Conservation (phyloP, 2,113 vertebrate species). For the Gobio gobio region DNA sequence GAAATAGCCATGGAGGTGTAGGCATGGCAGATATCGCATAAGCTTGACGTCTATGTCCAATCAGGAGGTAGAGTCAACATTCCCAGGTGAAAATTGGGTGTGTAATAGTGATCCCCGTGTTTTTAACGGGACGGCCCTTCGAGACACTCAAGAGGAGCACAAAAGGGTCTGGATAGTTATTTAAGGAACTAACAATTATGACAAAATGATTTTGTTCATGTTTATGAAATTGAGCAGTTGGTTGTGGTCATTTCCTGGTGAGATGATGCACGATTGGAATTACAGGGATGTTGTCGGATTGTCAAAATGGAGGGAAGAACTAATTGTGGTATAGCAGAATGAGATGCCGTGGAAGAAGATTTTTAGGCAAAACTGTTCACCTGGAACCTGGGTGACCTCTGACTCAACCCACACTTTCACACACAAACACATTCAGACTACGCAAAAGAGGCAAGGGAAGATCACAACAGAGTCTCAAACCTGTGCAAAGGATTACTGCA, state of each 20-base stretch:
- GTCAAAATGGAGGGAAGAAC: constrained; percentile 24
- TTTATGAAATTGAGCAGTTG: constrained; percentile 29
- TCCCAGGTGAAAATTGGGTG: constrained; percentile 56
- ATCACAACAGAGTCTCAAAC: background rate
- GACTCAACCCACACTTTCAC: background rate
- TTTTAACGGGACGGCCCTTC: constrained; percentile 57
- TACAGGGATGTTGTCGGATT: constrained; percentile 58
- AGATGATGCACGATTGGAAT: constrained; percentile 61
- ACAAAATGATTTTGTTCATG: constrained; percentile 56
- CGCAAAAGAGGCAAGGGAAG: background rate
- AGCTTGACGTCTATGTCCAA: constrained; percentile 29
- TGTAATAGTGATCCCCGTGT: constrained; percentile 56
- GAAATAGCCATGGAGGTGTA: background rate
- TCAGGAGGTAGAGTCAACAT: constrained; percentile 54
- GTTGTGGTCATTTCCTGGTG: constrained; percentile 61
- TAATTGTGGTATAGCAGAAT: background rate
- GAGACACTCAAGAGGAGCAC: constrained; percentile 27
- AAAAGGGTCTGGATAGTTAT: constrained; percentile 60
- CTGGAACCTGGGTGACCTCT: background rate
- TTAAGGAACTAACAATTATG: constrained; percentile 62
- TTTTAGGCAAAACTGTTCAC: background rate
- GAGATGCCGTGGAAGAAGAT: background rate
- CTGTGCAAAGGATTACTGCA: background rate
- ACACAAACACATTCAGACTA: constrained; percentile 17
- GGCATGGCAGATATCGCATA: constrained; percentile 20